Evolutionary conservation across 2,797 vertebrate genomes (phyloP).

Genomic region (Gymnopithys bicolor): DNA sequence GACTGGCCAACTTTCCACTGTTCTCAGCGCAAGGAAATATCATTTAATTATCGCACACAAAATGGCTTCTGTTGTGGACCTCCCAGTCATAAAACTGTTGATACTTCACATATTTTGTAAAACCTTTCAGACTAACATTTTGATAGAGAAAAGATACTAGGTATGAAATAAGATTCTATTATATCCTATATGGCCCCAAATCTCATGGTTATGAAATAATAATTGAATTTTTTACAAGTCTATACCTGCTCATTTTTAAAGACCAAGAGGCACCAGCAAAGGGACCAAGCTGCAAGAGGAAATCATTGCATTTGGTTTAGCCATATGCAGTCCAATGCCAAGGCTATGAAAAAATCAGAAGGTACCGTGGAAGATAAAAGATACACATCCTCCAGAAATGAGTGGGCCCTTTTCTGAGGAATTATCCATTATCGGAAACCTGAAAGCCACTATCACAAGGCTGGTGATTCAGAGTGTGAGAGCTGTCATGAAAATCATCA

Average conservation of each 20-base stretch:
- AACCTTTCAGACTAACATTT: neutral
- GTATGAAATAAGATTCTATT: neutral
- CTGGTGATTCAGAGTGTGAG: neutral
- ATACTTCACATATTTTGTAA: neutral
- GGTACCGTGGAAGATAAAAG: neutral
- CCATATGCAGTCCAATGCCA: neutral
- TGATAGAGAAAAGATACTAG: neutral
- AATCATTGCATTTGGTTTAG: neutral
- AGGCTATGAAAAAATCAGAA: neutral
- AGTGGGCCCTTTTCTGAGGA: neutral
- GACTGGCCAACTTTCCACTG: constrained; percentile 27
- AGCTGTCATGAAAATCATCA: neutral
- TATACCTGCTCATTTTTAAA: neutral
- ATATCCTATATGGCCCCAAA: neutral
- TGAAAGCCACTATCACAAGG: neutral
- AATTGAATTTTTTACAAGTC: neutral
- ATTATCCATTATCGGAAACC: neutral
- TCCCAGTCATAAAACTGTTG: neutral
- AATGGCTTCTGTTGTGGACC: constrained; percentile 1
- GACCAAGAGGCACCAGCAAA: neutral
- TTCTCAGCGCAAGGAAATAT: constrained; percentile 38
- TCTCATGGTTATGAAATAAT: neutral
- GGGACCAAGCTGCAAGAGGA: neutral
- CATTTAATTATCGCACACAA: constrained; percentile 14
- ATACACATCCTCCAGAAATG: neutral